Evolutionary conservation across 2,113 vertebrate species (phyloP).

Genomic region (Turnix velox): DNA sequence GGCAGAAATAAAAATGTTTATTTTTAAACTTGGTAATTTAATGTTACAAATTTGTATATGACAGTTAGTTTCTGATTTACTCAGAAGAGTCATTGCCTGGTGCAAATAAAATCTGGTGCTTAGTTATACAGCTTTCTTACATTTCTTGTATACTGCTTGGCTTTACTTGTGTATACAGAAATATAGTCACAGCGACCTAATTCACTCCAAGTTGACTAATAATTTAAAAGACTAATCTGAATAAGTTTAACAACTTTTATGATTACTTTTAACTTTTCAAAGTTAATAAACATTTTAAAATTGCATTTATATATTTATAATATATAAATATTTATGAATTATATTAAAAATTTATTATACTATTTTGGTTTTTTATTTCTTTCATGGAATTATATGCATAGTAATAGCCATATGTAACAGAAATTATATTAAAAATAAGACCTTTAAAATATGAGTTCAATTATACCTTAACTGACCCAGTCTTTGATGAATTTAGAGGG

Average conservation of each 20-base stretch:
- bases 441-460: background rate
- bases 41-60: background rate
- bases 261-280: background rate
- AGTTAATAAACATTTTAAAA: background rate
- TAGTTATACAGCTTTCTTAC: background rate
- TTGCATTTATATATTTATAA: background rate
- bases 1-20: background rate
- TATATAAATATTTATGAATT: no score
- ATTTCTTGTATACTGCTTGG: background rate
- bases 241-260: background rate
- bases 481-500: background rate
- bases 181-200: background rate
- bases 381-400: background rate
- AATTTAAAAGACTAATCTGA: background rate
- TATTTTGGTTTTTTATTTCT: background rate
- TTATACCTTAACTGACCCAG: background rate
- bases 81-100: background rate
- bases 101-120: background rate
- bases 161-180: background rate
- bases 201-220: background rate
- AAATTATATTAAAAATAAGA: background rate
- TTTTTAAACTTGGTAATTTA: background rate
- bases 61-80: background rate
- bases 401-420: background rate
- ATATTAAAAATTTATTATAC: no score